Base-by-base conservation (phyloP, 2,888 invertebrate genomes). In the Tetheella fluctuosa region DNA sequence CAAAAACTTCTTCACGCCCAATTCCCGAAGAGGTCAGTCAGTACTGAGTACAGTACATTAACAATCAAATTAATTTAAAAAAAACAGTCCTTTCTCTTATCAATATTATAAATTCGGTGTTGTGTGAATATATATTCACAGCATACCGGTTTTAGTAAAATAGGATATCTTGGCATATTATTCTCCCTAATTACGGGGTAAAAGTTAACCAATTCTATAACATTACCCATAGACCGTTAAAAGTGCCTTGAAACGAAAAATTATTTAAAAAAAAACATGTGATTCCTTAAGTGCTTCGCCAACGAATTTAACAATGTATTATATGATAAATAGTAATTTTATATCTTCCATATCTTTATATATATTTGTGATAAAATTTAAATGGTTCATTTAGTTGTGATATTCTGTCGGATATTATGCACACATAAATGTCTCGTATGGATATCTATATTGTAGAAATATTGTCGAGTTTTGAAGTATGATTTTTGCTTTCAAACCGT, bases 341-440 rank as follows among this genome's bases (percentile, higher is more conserved):
- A 7, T 30, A 71, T 81, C 84, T 84, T 84, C 84, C 84, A 83
- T 71, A 69, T 74, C 67, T n/a, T n/a, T 39, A 34, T 71, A n/a
- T n/a, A 65, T 69, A 64, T 60, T 71, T 84, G 83, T 84, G 83
- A 84, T 84, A 83, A 62, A 60, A 55, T 57, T 60, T 68, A 70
- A 60, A 60, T 61, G 6, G 12, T 0, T 3, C 3, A 2, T 13
- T 7, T 34, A 13, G 3, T 2, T 2, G 34, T 34, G 34, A 13
- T 34, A 34, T 13, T 13, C 2, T 2, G 0, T 6, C 34, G 2
- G 13, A 34, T 1, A 10, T 10, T 8, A 30, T 30, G 2, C 8
- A 1, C 8, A n/a, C n/a, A n/a, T n/a, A n/a, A n/a, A n/a, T n/a
- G n/a, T n/a, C n/a, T n/a, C n/a, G n/a, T n/a, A 5, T 1, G 30